Percentiles rank a stretch among this genome's conserved stretches.
Conservation (phyloP, 2,888 invertebrate species). For the Allophyes oxyacanthae region DNA sequence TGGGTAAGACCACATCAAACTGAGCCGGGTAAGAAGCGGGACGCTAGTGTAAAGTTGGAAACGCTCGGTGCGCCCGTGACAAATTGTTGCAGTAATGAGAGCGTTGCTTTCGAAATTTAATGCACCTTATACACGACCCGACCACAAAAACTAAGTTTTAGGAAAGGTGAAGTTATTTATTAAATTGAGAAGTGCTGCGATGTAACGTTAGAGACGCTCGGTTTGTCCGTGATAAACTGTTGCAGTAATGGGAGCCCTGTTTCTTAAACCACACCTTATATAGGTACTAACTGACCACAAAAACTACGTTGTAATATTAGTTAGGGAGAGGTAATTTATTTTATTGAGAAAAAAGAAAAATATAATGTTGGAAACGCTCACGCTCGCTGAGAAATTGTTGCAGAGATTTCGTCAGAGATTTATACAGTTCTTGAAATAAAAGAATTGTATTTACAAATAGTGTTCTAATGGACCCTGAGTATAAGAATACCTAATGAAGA, state of each 20-base stretch:
- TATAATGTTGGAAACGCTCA: slow-evolving; percentile 63
- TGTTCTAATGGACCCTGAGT: no score
- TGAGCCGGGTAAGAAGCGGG: slow-evolving; percentile 42
- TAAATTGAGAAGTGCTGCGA: neutral
- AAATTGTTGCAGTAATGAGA: slow-evolving; percentile 76
- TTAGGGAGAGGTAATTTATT: no score
- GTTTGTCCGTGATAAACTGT: slow-evolving; percentile 73
- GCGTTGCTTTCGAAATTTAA: slow-evolving; percentile 53
- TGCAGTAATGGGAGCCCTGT: slow-evolving; percentile 70
- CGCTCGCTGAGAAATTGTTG: slow-evolving; percentile 74
- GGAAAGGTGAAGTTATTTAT: no score
- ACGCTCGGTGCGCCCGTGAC: slow-evolving; percentile 67
- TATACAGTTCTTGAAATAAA: no score
- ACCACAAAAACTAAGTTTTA: neutral
- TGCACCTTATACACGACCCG: slow-evolving; percentile 23
- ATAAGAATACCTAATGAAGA: no score
- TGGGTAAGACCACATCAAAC: slow-evolving; percentile 42
- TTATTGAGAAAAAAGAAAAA: slow-evolving; percentile 1
- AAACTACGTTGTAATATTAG: neutral
- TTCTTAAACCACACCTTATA: slow-evolving; percentile 33
- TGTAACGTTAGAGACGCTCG: slow-evolving; percentile 63
- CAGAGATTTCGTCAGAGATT: no score
- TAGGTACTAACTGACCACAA: slow-evolving; percentile 21
- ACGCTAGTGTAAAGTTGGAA: slow-evolving; percentile 60
- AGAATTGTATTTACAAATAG: no score